Percentiles rank a stretch among this genome's conserved stretches.
phyloP scores from a whole-genome alignment of 1,140 invertebrate species.

The Mactra quadrangularis region DNA sequence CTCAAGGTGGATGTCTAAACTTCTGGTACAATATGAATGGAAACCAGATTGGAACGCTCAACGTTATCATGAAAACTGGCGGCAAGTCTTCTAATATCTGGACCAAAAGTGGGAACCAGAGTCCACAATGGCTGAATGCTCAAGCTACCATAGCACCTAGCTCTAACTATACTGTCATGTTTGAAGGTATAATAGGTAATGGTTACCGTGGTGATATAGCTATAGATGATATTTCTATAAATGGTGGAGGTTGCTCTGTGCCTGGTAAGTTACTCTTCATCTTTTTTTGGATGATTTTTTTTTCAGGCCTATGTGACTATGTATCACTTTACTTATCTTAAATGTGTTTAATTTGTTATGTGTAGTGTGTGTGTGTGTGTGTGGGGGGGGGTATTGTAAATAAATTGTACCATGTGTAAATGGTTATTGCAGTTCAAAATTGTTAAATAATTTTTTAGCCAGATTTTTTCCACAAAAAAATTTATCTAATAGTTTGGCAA shows the following conservation, averaged over 20 bases:
- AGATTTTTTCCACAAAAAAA: too few relatives aligned
- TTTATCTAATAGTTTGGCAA: too few relatives aligned
- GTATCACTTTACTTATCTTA: too few relatives aligned
- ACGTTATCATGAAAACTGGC: constrained; percentile 67
- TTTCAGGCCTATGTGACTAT: too few relatives aligned
- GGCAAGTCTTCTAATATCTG: constrained; percentile 68
- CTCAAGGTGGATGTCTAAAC: constrained; percentile 67
- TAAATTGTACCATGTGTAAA: too few relatives aligned
- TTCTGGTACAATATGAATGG: constrained; percentile 80
- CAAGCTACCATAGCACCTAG: constrained; percentile 66
- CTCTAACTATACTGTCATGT: constrained; percentile 85
- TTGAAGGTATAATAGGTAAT: constrained; percentile 88
- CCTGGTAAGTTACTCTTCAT: constrained; percentile 54
- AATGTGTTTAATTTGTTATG: too few relatives aligned
- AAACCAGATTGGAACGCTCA: constrained; percentile 69
- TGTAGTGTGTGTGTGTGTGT: too few relatives aligned
- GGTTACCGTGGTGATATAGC: constrained; percentile 88
- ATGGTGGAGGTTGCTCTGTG: constrained; percentile 82
- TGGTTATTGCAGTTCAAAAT: too few relatives aligned
- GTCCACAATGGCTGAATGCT: constrained; percentile 74
- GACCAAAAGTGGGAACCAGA: constrained; percentile 76
- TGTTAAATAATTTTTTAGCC: too few relatives aligned
- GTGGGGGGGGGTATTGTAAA: too few relatives aligned
- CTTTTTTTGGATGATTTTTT: too few relatives aligned
- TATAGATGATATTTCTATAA: constrained; percentile 89